Conservation (phyloP, 2,113 vertebrate species). For the pig (Sus scrofa) region DNA sequence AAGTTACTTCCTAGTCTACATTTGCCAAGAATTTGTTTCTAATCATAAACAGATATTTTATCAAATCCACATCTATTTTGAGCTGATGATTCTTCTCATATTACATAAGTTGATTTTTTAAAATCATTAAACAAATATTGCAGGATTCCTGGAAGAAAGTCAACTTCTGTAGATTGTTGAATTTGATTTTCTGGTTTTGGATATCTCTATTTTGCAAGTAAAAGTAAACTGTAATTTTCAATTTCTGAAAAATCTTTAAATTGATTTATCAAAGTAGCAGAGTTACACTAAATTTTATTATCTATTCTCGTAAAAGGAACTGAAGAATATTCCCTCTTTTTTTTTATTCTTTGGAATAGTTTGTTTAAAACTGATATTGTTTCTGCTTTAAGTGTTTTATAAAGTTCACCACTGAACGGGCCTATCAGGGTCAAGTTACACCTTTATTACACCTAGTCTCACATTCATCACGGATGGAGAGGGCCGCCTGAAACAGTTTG, state of each 20-base stretch:
- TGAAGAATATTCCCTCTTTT: neutral
- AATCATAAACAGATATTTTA: slow-evolving; percentile 12
- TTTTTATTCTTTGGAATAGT: neutral
- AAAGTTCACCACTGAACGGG: neutral
- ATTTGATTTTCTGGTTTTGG: neutral
- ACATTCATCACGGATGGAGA: neutral
- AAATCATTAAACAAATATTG: neutral
- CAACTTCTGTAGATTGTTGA: neutral
- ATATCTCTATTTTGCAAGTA: neutral
- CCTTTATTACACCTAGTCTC: neutral
- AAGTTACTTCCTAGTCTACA: neutral
- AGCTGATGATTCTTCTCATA: neutral
- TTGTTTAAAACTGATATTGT: neutral
- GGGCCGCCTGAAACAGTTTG: neutral
- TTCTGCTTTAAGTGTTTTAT: slow-evolving; percentile 27
- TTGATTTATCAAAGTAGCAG: neutral
- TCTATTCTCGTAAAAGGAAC: slow-evolving; percentile 33
- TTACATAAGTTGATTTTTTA: neutral
- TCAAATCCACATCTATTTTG: neutral
- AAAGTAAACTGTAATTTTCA: neutral
- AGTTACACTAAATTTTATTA: neutral
- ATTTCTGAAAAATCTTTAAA: slow-evolving; percentile 54
- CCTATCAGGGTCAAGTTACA: neutral
- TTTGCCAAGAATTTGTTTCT: neutral
- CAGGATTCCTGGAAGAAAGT: slow-evolving; percentile 5